Evolutionary conservation across 2,113 vertebrate species (phyloP), one percentile per base, ranked within the genome.

Genomic region (Malurus melanocephalus): DNA sequence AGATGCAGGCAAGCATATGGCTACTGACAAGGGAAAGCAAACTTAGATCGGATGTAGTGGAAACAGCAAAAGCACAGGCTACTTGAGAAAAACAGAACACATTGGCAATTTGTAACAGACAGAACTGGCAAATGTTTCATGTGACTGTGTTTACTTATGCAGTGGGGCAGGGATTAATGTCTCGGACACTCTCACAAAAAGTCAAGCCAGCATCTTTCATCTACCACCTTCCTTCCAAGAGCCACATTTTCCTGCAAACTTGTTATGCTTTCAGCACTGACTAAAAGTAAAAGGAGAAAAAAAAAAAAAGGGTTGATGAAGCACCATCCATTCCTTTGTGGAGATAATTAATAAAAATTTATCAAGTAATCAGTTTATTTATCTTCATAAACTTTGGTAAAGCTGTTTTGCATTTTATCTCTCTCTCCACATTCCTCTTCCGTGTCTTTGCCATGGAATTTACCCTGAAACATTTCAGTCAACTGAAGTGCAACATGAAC

Each of bases 61-160:
- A 46, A 90, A 48, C 2, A 60, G 64, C 19, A 92, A 72, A 68
- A 57, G 13, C 48, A 73, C 9, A 10, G 30, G 30, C 35, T 57
- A 57, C 13, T 52, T 62, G 30, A 74, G 9, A 62, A 61, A 85
- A 85, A 48, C 3, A 24, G 5, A n/a, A 62, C n/a, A n/a, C 6
- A 27, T 4, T 38, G 59, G 16, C 28, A 59, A 38, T 5, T 59
- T 73, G 38, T 40, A 59, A 24, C n/a, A 45, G 60, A 52, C 8
- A 80, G 45, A 73, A 59, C 4, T 0, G 0, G 22, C 32, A 80
- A 52, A n/a, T 3, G 5, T 33, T 73, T 52, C 19, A 27, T 7
- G 5, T 23, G 16, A 40, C 16, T 46, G 16, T 27, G 46, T 74
- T 40, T 2, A 46, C 45, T 46, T 46, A 33, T 20, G 38, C 9